These are phyloP conservation scores for Orussus abietinus DNA, from an alignment of 1,140 invertebrate species.

Conservation along the genomic window DNA sequence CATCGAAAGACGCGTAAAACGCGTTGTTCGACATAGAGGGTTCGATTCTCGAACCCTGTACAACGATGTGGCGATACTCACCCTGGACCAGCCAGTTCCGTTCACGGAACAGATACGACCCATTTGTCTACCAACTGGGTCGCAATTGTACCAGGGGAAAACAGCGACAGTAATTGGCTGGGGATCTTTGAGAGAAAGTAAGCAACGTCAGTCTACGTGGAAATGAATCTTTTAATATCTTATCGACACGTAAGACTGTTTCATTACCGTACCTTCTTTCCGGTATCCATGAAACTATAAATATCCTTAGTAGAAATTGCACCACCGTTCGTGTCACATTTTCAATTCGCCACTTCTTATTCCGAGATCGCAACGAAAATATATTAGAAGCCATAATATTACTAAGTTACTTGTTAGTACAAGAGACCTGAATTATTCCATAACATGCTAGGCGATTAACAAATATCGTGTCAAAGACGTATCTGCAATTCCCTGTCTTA, in stretches of 20 bases:
- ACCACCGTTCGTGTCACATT: too few species aligned
- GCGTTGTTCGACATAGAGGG: conserved; percentile 77
- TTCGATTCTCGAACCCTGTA: conserved; percentile 82
- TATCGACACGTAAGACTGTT: conserved; percentile 8
- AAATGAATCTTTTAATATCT: conserved; percentile 14
- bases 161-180: conserved; percentile 79
- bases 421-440: too few species aligned
- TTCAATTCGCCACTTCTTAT: too few species aligned
- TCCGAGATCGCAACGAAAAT: too few species aligned
- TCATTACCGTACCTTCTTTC: too few species aligned
- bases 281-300: not conserved
- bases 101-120: conserved; percentile 74
- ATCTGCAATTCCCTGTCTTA: too few species aligned
- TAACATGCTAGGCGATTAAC: too few species aligned
- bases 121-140: conserved; percentile 72
- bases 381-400: too few species aligned
- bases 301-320: too few species aligned
- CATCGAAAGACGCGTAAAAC: conserved; percentile 71
- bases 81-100: conserved; percentile 71
- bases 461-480: too few species aligned
- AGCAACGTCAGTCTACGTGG: too few species aligned
- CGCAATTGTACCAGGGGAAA: conserved; percentile 62
- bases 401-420: too few species aligned
- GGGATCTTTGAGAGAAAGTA: conserved; percentile 77
- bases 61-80: conserved; percentile 83